Evolutionary conservation across 2,797 vertebrate species (phyloP), one percentile per base, ranked within the genome.

Genomic region (Etheostoma perlongum): DNA sequence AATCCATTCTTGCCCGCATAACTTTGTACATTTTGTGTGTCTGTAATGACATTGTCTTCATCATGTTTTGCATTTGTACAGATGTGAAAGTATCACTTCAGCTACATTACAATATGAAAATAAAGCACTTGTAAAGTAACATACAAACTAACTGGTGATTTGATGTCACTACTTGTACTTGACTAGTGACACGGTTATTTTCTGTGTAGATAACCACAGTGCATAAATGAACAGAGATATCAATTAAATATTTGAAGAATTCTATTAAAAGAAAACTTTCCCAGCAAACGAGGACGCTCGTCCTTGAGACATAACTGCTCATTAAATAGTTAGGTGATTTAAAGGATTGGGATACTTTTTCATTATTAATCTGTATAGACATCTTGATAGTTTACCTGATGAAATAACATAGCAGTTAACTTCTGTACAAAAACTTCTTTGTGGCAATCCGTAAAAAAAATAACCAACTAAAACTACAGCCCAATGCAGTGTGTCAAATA

Each of bases 121-220:
- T 99, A 99, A 99, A 99, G 97, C 97, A 99, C 97, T 99, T 96
- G 94, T 95, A 95, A 94, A 90, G 91, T 94, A 94, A 96, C 81
- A 85, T 71, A 82, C 71, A 75, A 40, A 69, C 14, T 25, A 63
- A 44, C 16, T 72, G 30, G 30, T 25, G 42, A 74, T 72, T 78
- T 59, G 51, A 64, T 64, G 42, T 48, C 55, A 55, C 27, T 25
- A 14, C 25, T n/a, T 53, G 27, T 47, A 14, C 42, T n/a, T 27
- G 2, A 61, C 15, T n/a, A 25, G n/a, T 21, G 42, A 48, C 18
- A 46, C 12, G 5, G 13, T 66, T 51, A n/a, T 27, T 49, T 67
- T 4, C 10, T 49, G n/a, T 33, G n/a, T 5, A 44, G 23, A 53
- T 30, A 65, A 40, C 15, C 4, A n/a, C 8, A n/a, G 4, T 33